These are phyloP conservation scores for Thereuonema tuberculata DNA, from an alignment of 1,140 invertebrate species.

Conservation along the genomic window DNA sequence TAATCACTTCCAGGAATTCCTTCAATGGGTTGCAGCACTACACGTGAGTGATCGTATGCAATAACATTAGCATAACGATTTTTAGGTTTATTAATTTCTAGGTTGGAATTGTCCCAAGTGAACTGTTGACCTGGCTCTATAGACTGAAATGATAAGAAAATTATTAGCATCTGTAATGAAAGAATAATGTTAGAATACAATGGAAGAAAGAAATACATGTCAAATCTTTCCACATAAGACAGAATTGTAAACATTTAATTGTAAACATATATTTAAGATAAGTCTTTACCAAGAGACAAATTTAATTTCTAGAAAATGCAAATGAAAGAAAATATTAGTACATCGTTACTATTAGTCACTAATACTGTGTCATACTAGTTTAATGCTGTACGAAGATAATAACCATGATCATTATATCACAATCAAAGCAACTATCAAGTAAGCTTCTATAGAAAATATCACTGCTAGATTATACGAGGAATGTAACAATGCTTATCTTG, in stretches of 20 bases:
- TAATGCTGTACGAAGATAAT: no score
- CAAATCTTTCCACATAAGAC: background rate
- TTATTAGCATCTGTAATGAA: no score
- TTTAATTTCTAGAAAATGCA: no score
- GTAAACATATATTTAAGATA: background rate
- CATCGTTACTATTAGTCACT: no score
- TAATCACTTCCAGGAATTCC: conserved; percentile 85
- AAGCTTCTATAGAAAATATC: no score
- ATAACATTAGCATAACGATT: conserved; percentile 99
- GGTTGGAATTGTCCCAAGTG: conserved; percentile 97
- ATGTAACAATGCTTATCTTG: no score
- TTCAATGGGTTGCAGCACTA: conserved; percentile 63
- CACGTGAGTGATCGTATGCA: conserved; percentile 99
- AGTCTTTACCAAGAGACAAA: no score
- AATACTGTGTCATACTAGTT: no score
- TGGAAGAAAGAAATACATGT: background rate
- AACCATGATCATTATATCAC: no score
- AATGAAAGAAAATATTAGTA: no score
- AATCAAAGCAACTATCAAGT: no score
- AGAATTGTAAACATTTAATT: background rate
- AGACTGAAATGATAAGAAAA: conserved; percentile 35
- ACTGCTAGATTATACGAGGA: no score
- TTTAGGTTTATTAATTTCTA: conserved; percentile 96
- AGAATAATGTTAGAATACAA: conserved; percentile 1
- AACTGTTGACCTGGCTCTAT: conserved; percentile 99